These are phyloP conservation scores for Hypothenemus hampei DNA, from an alignment of 1,140 invertebrate species.

Conservation along the genomic window DNA sequence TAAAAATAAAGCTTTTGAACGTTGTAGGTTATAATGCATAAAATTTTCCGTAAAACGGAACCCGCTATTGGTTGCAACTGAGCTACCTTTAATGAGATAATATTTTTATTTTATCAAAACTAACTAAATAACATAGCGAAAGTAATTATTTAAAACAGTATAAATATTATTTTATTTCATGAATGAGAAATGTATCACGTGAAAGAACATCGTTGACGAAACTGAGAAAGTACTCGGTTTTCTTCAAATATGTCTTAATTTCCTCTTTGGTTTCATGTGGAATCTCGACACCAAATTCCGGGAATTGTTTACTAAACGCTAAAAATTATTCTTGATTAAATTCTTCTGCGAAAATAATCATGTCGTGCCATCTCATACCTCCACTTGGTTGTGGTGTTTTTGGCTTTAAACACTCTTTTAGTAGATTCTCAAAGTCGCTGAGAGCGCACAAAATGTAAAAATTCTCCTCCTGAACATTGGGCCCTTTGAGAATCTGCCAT, in stretches of 20 bases:
- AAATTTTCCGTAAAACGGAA: too few species aligned
- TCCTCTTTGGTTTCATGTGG: conserved; percentile 52
- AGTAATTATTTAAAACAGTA: too few species aligned
- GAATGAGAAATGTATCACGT: too few species aligned
- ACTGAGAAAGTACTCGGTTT: conserved; percentile 65
- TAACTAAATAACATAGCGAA: too few species aligned
- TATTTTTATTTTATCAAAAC: too few species aligned
- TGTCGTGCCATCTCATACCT: too few species aligned
- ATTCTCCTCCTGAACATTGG: conserved; percentile 43
- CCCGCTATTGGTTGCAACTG: too few species aligned
- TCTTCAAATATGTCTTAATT: conserved; percentile 56
- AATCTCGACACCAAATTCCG: conserved; percentile 45
- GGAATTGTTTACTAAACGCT: conserved; percentile 49
- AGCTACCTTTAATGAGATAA: too few species aligned
- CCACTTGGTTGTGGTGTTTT: conserved; percentile 33
- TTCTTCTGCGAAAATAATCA: background rate
- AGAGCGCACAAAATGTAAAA: conserved; percentile 53
- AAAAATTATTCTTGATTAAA: background rate
- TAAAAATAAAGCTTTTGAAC: too few species aligned
- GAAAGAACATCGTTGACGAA: conserved; percentile 50
- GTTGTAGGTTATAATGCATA: too few species aligned
- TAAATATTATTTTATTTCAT: too few species aligned
- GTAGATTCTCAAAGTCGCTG: conserved; percentile 56
- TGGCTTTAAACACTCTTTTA: conserved; percentile 46
- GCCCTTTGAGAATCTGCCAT: conserved; percentile 48